These are phyloP conservation scores for Meteorus colon DNA, from an alignment of 2,888 invertebrate species.

Conservation along the genomic window DNA sequence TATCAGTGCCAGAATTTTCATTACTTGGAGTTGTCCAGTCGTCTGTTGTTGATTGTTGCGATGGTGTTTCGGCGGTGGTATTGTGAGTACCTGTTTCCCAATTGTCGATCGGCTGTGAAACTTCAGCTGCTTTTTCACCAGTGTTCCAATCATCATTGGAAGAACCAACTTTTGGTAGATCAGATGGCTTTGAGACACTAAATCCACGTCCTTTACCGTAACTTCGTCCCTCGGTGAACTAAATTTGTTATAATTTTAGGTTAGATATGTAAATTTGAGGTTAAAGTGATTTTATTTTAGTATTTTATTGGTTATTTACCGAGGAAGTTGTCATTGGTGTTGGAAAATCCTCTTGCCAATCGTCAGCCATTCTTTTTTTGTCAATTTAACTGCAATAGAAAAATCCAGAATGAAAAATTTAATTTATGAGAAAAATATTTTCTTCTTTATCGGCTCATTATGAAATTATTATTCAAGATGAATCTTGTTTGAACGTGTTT, in stretches of 20 bases:
- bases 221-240: slow-evolving; percentile 55
- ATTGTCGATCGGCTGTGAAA: slow-evolving; percentile 30
- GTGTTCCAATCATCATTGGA: not conserved
- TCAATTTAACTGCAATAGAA: slow-evolving; percentile 8
- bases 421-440: too few relatives aligned
- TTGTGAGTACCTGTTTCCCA: not conserved
- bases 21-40: not conserved
- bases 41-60: slow-evolving; percentile 29
- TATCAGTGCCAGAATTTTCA: too few relatives aligned
- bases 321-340: slow-evolving; percentile 40
- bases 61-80: too few relatives aligned
- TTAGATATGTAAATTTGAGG: slow-evolving; percentile 13
- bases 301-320: slow-evolving; percentile 31
- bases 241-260: too few relatives aligned
- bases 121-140: not conserved
- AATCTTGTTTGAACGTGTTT: too few relatives aligned
- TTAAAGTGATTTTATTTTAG: not conserved
- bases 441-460: too few relatives aligned
- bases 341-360: slow-evolving; percentile 52
- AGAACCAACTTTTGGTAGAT: not conserved
- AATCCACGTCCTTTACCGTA: slow-evolving; percentile 62
- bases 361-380: slow-evolving; percentile 54
- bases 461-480: too few relatives aligned
- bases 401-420: not conserved
- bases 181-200: not conserved